These are phyloP conservation scores for Halcyon leucocephala DNA, from an alignment of 2,797 vertebrate genomes.

Conservation along the genomic window DNA sequence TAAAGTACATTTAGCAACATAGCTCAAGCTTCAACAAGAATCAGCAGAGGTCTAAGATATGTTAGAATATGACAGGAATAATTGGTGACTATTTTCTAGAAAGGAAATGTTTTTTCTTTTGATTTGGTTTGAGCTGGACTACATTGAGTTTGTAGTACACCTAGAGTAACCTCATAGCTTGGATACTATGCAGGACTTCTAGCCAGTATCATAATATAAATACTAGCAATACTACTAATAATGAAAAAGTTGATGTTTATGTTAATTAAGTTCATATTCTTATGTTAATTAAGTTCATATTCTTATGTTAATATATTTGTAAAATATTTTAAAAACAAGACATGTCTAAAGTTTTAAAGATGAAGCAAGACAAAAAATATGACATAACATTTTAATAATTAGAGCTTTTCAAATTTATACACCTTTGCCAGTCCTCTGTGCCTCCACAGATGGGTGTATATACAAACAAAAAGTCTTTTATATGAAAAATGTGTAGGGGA, in stretches of 20 bases:
- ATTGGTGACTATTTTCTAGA: neutral
- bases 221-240: neutral
- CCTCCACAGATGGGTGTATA: neutral
- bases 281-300: neutral
- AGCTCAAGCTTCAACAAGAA: neutral
- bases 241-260: neutral
- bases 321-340: neutral
- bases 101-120: accelerated
- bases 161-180: neutral
- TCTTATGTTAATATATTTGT: neutral
- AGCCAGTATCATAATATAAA: neutral
- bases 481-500: neutral
- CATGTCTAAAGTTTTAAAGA: neutral
- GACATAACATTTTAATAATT: neutral
- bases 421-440: neutral
- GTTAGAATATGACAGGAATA: neutral
- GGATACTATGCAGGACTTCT: neutral
- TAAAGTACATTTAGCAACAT: neutral
- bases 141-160: neutral
- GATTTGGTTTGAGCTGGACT: neutral
- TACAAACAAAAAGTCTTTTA: neutral
- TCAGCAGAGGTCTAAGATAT: neutral
- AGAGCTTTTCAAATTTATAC: neutral
- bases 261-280: neutral
- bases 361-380: neutral